Evolutionary conservation across 2,797 vertebrate species (phyloP).

Genomic region (Echiichthys vipera): DNA sequence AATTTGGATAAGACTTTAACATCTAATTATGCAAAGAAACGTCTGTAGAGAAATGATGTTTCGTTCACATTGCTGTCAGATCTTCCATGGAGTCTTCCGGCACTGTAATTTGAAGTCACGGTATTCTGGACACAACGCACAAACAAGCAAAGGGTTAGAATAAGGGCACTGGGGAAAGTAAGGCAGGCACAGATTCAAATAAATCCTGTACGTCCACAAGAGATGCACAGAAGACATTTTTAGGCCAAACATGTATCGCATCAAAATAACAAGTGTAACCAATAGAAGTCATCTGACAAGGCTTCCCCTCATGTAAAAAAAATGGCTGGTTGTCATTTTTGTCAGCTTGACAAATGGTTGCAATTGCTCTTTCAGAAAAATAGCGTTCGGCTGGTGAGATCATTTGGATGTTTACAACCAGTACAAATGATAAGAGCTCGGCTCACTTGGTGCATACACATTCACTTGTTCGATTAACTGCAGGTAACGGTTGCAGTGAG

Average conservation of each 20-base stretch:
- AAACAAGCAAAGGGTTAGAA: neutral
- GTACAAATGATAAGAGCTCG: neutral
- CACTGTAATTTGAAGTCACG: neutral
- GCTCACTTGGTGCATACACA: conserved; percentile 6
- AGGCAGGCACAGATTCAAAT: conserved; percentile 16
- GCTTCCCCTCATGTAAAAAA: neutral
- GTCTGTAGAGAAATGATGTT: neutral
- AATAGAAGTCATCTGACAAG: conserved; percentile 21
- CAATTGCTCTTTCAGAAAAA: conserved; percentile 25
- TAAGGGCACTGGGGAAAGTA: neutral
- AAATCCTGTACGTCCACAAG: conserved; percentile 2
- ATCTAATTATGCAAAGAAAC: neutral
- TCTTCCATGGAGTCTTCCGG: neutral
- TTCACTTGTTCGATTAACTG: conserved; percentile 19
- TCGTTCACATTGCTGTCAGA: conserved; percentile 14
- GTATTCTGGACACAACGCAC: conserved; percentile 1
- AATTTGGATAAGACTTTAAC: neutral
- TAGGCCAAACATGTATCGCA: conserved; percentile 25
- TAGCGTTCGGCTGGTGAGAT: neutral
- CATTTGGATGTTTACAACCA: conserved; percentile 15
- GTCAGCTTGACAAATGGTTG: conserved; percentile 51
- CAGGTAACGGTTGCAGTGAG: conserved; percentile 27
- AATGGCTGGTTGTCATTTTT: conserved; percentile 42
- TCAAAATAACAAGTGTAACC: conserved; percentile 26
- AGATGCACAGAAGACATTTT: conserved; percentile 19